Base-by-base conservation (phyloP, 1,140 invertebrate species). In the Rhynchophorus ferrugineus region DNA sequence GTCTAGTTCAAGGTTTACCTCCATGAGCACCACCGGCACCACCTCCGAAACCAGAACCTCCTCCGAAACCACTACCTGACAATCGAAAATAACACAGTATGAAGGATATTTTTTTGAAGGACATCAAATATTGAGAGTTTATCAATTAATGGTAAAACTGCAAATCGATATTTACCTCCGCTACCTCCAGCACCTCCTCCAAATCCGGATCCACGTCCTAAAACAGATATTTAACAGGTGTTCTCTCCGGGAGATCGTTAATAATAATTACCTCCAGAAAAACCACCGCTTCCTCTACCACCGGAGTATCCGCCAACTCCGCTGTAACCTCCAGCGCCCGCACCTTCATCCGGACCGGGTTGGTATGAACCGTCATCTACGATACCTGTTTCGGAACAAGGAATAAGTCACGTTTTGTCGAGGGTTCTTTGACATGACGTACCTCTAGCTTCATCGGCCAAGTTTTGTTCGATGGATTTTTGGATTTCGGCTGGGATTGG, bases 401-500 rank as follows among this genome's bases (percentile, higher is more conserved):
- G n/a, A n/a, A n/a, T n/a, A n/a, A n/a, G n/a, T n/a, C n/a, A n/a
- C n/a, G n/a, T n/a, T n/a, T n/a, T n/a, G n/a, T n/a, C n/a, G n/a
- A n/a, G n/a, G n/a, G n/a, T n/a, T n/a, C n/a, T n/a, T n/a, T n/a
- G n/a, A n/a, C n/a, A n/a, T 38, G 3, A 14, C 37, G 37, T 39
- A 53, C 52, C 62, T 47, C 56, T 53, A 24, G 62, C 62, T 49
- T 64, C 62, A 45, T 64, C 62, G 38, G 62, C 62, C 22, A 56
- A 52, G 22, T 64, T 76, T 66, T 70, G 76, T 53, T 77, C 71
- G 14, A 79, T 57, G 5, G 75, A 61, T 35, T 67, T 68, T n/a
- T 73, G 53, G 60, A 79, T 79, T 42, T 60, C 64, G 38, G 51
- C 57, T 3, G 74, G 73, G 3, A 75, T 72, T 35, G 74, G 73